A percentile compares a stretch with the other conserved stretches of the same genome.
These are phyloP conservation scores for Porites rus DNA, from an alignment of 92 coral and sea anemone genomes.

Conservation along the genomic window DNA sequence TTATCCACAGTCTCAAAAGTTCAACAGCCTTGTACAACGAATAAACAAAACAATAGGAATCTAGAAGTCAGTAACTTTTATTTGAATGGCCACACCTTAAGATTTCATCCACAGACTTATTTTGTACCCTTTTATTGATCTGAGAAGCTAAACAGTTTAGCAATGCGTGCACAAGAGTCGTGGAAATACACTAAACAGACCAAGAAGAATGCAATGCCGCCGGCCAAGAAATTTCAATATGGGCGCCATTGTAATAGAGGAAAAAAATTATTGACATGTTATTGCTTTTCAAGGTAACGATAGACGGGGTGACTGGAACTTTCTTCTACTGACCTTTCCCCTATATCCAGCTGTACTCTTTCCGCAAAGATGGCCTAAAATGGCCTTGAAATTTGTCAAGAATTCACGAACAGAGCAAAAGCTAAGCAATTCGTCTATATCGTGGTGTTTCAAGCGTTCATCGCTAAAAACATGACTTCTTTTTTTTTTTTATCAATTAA, in stretches of 20 bases:
- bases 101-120: too few species aligned
- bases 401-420: background rate
- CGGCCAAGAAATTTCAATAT: background rate
- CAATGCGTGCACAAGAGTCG: too few species aligned
- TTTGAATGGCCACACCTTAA: too few species aligned
- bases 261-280: background rate
- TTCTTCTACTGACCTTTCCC: constrained; percentile 4
- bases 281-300: background rate
- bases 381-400: background rate
- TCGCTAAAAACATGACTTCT: too few species aligned
- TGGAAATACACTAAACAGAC: too few species aligned
- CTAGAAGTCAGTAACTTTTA: too few species aligned
- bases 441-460: background rate
- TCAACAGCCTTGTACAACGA: too few species aligned
- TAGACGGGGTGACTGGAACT: background rate
- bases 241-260: background rate
- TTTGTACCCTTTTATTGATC: too few species aligned
- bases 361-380: background rate
- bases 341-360: background rate
- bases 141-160: too few species aligned
- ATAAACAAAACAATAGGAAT: too few species aligned
- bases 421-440: background rate
- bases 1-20: too few species aligned
- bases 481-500: too few species aligned
- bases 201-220: background rate